Conservation (phyloP, 92 coral and sea anemone genomes). For the Porites rus region DNA sequence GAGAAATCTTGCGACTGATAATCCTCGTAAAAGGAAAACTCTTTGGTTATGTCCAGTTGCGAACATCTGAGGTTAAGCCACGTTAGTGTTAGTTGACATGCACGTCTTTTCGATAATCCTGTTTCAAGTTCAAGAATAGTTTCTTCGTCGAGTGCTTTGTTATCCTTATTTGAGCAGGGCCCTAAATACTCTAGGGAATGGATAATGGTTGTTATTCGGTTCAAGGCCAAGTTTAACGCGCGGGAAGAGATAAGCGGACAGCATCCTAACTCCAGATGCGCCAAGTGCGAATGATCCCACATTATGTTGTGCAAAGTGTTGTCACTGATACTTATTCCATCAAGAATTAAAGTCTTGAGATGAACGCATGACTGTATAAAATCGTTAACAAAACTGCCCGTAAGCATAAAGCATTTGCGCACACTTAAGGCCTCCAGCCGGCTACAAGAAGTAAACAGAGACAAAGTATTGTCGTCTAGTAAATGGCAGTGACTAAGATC, state of each 20-base stretch:
- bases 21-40: background rate
- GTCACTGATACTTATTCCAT: conserved; percentile 77
- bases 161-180: conserved; percentile 62
- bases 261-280: conserved; percentile 74
- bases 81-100: conserved; percentile 26
- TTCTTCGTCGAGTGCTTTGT: conserved; percentile 63
- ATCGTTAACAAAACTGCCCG: conserved; percentile 53
- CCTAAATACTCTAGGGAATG: conserved; percentile 69
- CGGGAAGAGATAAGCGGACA: conserved; percentile 64
- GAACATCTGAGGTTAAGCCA: conserved; percentile 52
- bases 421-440: conserved; percentile 59
- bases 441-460: conserved; percentile 47
- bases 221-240: conserved; percentile 46
- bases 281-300: conserved; percentile 56
- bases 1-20: background rate
- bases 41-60: conserved; percentile 24
- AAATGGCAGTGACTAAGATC: conserved; percentile 73
- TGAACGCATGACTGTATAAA: conserved; percentile 46
- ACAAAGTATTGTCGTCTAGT: conserved; percentile 52
- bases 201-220: conserved; percentile 47
- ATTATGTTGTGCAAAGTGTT: conserved; percentile 39
- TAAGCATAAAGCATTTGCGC: conserved; percentile 65
- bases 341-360: conserved; percentile 66
- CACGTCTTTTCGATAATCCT: conserved; percentile 23
- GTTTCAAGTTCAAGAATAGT: conserved; percentile 43